A percentile compares a stretch with the other conserved stretches of the same genome.
These are phyloP conservation scores for Corvus moneduloides DNA, from an alignment of 2,113 vertebrate genomes.

Conservation along the genomic window DNA sequence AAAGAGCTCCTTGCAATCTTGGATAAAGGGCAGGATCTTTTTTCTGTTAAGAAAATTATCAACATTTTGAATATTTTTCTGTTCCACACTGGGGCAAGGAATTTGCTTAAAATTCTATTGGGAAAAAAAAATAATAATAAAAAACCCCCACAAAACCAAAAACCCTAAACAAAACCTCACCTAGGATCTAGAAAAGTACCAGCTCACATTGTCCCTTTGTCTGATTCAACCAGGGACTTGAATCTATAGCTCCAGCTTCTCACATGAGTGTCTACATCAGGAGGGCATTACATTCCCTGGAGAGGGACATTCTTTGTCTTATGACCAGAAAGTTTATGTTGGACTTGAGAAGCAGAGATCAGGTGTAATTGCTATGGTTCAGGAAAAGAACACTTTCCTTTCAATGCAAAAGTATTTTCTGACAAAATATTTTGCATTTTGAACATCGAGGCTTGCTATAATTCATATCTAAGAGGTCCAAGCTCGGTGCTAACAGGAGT, in stretches of 20 bases:
- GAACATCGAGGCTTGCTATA: background rate
- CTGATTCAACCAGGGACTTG: background rate
- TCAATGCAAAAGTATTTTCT: background rate
- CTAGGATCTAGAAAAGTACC: background rate
- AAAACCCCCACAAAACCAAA: background rate
- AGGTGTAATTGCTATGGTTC: background rate
- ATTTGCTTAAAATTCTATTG: background rate
- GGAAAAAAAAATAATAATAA: fast-evolving
- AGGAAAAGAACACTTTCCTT: background rate
- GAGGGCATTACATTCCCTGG: background rate
- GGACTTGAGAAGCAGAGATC: background rate
- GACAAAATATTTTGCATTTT: background rate
- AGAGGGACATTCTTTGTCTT: background rate
- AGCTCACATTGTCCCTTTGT: background rate
- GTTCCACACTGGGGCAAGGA: background rate
- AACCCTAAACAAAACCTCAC: background rate
- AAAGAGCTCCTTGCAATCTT: background rate
- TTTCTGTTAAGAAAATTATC: background rate
- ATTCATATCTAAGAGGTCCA: background rate
- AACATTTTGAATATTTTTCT: background rate
- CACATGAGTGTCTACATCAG: background rate
- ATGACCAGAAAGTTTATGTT: background rate
- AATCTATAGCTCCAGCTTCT: background rate
- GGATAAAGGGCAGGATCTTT: background rate
- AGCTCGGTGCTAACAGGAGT: background rate